Percentiles rank a stretch among this genome's conserved stretches.
Conservation (phyloP, 2,113 vertebrate species). For the Bufo bufo region DNA sequence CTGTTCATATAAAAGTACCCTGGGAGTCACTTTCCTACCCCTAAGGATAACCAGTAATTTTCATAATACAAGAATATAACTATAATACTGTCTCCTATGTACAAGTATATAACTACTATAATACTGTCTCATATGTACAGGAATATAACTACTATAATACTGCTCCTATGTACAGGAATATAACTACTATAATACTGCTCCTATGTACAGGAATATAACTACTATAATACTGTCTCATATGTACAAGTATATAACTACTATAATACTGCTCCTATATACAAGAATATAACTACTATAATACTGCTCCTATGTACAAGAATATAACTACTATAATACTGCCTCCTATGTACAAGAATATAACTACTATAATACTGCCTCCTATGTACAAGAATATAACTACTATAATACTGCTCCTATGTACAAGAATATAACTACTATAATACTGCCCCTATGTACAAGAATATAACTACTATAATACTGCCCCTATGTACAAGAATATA, state of each 20-base stretch:
- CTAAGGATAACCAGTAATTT: no score
- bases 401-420: no score
- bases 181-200: neutral
- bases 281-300: neutral
- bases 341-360: neutral
- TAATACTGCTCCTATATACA: neutral
- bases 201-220: neutral
- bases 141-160: neutral
- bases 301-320: neutral
- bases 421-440: no score
- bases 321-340: neutral
- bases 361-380: neutral
- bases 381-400: neutral
- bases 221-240: neutral
- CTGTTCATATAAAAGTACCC: no score
- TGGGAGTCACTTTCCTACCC: no score
- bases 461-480: no score
- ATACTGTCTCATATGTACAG: neutral
- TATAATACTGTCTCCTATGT: neutral
- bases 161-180: neutral
- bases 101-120: neutral
- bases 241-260: neutral
- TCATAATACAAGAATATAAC: no score
- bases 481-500: neutral
- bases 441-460: no score